Conservation (phyloP, 2,888 invertebrate genomes). For the Tachina lurida region DNA sequence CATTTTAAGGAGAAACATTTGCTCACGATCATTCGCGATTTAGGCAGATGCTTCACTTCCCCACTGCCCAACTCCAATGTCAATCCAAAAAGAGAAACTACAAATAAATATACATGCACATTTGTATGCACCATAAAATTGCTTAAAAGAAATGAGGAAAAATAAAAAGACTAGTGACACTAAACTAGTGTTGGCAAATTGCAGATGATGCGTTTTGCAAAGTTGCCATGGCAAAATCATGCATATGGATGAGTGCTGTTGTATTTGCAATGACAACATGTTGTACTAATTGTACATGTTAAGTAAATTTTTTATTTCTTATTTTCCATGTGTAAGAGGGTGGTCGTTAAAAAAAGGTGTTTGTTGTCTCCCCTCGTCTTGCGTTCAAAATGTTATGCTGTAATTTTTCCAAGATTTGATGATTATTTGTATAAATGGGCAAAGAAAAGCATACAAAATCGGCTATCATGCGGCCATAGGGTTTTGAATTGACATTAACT, state of each 20-base stretch:
- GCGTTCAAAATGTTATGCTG: not conserved
- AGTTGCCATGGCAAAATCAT: constrained; percentile 61
- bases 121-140: constrained; percentile 18
- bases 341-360: constrained; percentile 9
- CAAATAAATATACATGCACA: not conserved
- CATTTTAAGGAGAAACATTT: not conserved
- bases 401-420: constrained; percentile 16
- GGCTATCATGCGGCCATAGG: too few relatives aligned
- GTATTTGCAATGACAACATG: constrained; percentile 66
- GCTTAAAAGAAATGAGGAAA: constrained; percentile 33
- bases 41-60: not conserved
- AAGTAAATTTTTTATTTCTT: constrained; percentile 39
- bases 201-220: constrained; percentile 65
- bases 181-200: constrained; percentile 68
- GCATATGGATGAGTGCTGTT: constrained; percentile 64
- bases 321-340: not conserved
- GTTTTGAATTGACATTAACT: too few relatives aligned
- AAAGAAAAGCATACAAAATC: too few relatives aligned
- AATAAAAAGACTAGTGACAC: constrained; percentile 56
- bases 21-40: not conserved
- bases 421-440: too few relatives aligned
- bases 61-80: not conserved
- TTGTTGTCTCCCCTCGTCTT: not conserved
- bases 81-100: constrained; percentile 25
- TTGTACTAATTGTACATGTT: constrained; percentile 70